Base-by-base conservation (phyloP, 2,888 invertebrate genomes). In the Parelbella ahira region DNA sequence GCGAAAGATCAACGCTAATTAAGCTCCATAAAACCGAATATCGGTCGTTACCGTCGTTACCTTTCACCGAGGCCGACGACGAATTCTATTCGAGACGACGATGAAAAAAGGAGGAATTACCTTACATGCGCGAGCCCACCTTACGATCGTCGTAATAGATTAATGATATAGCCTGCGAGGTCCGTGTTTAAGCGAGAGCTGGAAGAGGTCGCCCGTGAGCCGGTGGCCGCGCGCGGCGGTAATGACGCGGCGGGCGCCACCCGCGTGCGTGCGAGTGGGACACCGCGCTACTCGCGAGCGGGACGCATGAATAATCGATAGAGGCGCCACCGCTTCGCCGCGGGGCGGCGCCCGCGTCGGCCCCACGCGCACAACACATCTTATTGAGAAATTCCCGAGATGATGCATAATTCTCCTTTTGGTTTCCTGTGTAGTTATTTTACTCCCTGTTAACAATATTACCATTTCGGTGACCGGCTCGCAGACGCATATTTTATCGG, bases 371-470 rank as follows among this genome's bases (percentile, higher is more conserved):
- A 58, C 74, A 49, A 64, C 72, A 69, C 70, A 63, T 72, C 78
- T 82, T 83, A 84, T 86, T 84, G 86, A 86, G 84, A 86, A 86
- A 86, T 86, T 81, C 86, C 63, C 80, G 63, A 82, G 77, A 79
- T 74, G 80, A 78, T 76, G 82, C 77, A 81, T 78, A 81, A 74
- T 82, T 74, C 72, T 75, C 71, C 65, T 81, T 82, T 82, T 79
- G 72, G 72, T 78, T 76, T 74, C 72, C 69, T 64, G 68, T 71
- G 75, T 68, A 63, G 67, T 76, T 77, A 76, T 78, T 78, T 78
- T 72, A 78, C 77, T 80, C 75, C 80, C 75, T 78, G 83, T 86
- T 86, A 86, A 86, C 83, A 77, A 77, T 77, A 86, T 84, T 83
- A 83, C 79, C 71, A 76, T 83, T 83, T 77, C 72, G 73, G 80